phyloP scores from a whole-genome alignment of 2,797 vertebrate genomes.

The Sebastes itinus region DNA sequence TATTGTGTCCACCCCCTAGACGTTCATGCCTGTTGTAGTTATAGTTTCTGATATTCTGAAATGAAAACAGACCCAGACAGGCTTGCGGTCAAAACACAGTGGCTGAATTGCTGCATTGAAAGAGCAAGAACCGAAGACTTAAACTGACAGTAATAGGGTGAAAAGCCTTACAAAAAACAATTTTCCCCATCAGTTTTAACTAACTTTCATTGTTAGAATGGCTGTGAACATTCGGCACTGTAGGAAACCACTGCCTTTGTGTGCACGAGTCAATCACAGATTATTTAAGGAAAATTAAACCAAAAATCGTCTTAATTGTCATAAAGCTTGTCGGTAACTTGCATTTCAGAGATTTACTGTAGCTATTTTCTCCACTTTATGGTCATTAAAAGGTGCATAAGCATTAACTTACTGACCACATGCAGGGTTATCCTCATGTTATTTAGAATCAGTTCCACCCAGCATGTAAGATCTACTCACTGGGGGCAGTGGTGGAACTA shows the following conservation, averaged over 20 bases:
- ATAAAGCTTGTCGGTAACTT: constrained; percentile 2
- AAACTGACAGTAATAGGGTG: not conserved
- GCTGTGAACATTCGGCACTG: not conserved
- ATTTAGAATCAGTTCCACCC: not conserved
- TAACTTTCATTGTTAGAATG: not conserved
- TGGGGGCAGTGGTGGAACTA: not conserved
- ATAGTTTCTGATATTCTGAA: not conserved
- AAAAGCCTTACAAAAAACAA: not conserved
- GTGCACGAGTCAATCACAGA: not conserved
- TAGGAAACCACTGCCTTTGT: not conserved
- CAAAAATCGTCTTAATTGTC: constrained; percentile 4
- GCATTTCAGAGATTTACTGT: constrained; percentile 7
- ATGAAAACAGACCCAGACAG: not conserved
- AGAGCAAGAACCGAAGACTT: not conserved
- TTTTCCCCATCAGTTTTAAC: not conserved
- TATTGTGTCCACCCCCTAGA: constrained; percentile 4
- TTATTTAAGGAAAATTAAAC: not conserved
- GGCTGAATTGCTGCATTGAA: not conserved
- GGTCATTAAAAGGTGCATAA: constrained; percentile 10
- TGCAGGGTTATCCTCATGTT: not conserved
- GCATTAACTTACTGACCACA: not conserved
- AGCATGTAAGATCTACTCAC: not conserved
- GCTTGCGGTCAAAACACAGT: not conserved
- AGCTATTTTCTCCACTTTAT: constrained; percentile 6
- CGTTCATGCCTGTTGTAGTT: not conserved